Evolutionary conservation across 2,888 invertebrate species (phyloP), one percentile per base, ranked within the genome.

Genomic region (Drosophila ezoana): DNA sequence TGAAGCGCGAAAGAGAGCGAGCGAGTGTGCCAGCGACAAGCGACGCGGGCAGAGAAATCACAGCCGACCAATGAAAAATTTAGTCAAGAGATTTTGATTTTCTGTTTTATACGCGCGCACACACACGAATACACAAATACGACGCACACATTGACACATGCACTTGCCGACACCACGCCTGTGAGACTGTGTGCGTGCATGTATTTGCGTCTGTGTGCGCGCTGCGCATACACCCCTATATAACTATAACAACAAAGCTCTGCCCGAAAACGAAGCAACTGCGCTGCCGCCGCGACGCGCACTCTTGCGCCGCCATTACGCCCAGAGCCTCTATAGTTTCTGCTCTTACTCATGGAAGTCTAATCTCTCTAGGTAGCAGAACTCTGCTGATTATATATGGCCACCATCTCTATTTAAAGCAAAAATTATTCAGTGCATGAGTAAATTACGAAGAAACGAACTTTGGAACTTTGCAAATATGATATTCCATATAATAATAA

Each of bases 11-110:
- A 62, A 67, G 71, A 43, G 69, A 71, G 66, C 58, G 44, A 72
- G 51, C 14, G 48, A 49, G 48, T 16, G 18, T 38, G 51, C 38
- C 28, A 37, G 14, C 38, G 40, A 37, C 40, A 51, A 38, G 74
- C 23, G 37, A 70, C 60, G 65, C 74, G 69, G 71, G 60, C 77
- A 81, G 83, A 84, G 89, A 92, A 92, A 92, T 92, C 92, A 92
- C 92, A 90, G 91, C 88, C 91, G 89, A 92, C 92, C 92, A 92
- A 92, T 92, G 92, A 92, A 92, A 92, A 92, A 91, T 92, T 92
- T 91, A 91, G 92, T 92, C 90, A 91, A 90, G 89, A 89, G 90
- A 91, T 91, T 91, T 91, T 92, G 91, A 92, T 92, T 92, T 91
- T 89, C 88, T 90, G 89, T 90, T 90, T 90, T 89, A 89, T 87